Base-by-base conservation (phyloP, 92 coral and sea anemone genomes). In the Blastomussa wellsi region DNA sequence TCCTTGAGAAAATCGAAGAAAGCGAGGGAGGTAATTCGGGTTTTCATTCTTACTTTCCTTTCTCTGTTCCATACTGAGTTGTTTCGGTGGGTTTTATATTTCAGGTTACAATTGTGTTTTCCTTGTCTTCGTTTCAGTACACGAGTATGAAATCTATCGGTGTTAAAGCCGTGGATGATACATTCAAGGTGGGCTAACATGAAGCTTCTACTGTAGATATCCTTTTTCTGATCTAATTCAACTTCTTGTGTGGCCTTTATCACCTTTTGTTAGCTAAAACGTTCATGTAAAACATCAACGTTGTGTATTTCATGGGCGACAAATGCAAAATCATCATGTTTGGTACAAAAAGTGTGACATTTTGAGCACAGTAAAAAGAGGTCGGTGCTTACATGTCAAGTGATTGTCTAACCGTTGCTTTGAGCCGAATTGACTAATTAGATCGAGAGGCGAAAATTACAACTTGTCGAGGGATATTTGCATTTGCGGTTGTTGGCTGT, bases 71-170 rank as follows among this genome's bases (percentile, higher is more conserved):
- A 26, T 14, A 20, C 42, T 47, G 42, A 17, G 22, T 55, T 60
- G 26, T 75, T 44, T 33, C 31, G 10, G 10, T 38, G 24, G 20
- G 22, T 3, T n/a, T 77, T n/a, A 4, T 14, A 15, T 47, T 14
- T 62, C 7, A n/a, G 51, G 5, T 62, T 32, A 1, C 19, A 17
- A n/a, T 38, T 28, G 15, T 53, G 62, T 57, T 37, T 29, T 38
- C 19, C 6, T 6, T 16, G n/a, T 33, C 26, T 28, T 9, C 76
- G 28, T 81, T 85, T n/a, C 57, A 97, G 99, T 97, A 97, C 85
- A 97, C 99, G n/a, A 93, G 99, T 77, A 91, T 97, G 95, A 94
- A 93, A 83, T 87, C 98, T 14, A 91, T 97, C 0, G 98, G 97
- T 38, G 92, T 93, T 2, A 95, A 93, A 77, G 94, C 99, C 7